A percentile compares a stretch with the other conserved stretches of the same genome.
Conservation (phyloP, 2,888 invertebrate species). For the Heteropelma amictum region DNA sequence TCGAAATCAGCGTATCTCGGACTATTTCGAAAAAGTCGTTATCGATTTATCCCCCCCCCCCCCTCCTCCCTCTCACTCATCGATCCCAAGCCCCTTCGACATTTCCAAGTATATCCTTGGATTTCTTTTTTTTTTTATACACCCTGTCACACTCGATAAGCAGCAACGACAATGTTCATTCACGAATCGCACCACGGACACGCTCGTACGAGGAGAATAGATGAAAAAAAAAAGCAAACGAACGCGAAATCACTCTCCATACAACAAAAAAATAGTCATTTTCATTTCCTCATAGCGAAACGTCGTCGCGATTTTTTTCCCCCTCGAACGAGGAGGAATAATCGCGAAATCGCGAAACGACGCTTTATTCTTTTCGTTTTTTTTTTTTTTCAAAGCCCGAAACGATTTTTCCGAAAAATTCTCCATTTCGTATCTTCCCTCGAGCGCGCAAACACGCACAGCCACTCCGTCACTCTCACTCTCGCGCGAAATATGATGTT, state of each 20-base stretch:
- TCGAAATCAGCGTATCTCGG: no score
- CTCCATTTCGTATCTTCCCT: no score
- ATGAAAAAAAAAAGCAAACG: background rate
- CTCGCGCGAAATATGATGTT: no score
- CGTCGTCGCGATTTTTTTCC: no score
- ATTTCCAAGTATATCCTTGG: background rate
- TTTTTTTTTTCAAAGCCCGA: background rate
- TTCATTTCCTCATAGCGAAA: no score
- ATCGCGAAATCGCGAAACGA: background rate
- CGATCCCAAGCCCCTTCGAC: no score
- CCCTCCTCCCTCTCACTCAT: background rate
- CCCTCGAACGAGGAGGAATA: no score
- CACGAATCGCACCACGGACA: conserved; percentile 8
- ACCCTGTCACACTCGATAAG: background rate
- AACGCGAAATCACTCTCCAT: background rate
- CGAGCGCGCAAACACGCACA: no score
- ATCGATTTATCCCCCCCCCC: background rate
- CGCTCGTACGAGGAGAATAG: background rate
- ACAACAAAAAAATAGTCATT: conserved; percentile 28
- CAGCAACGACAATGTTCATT: conserved; percentile 7
- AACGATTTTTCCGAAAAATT: no score
- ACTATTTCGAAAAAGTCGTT: background rate
- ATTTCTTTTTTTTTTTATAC: background rate
- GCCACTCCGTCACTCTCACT: no score
- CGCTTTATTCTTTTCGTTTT: no score